A percentile compares a stretch with the other conserved stretches of the same genome.
Conservation (phyloP, 2,113 vertebrate species). For the Takifugu bimaculatus region DNA sequence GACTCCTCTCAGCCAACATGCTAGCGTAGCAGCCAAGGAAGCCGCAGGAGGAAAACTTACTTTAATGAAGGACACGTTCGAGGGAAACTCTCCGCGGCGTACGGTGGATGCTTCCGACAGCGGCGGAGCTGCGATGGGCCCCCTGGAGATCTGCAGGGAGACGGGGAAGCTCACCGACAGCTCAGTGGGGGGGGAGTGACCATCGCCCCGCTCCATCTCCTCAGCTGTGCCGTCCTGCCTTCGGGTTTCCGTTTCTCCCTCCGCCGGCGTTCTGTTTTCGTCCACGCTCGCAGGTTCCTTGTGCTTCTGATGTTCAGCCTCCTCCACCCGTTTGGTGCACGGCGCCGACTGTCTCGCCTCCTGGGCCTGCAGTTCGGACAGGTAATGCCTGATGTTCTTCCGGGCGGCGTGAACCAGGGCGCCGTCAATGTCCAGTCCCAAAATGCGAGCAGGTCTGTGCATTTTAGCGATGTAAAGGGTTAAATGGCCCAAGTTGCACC, state of each 20-base stretch:
- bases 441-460: constrained; percentile 77
- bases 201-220: constrained; percentile 32
- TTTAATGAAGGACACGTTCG: constrained; percentile 87
- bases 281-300: constrained; percentile 14
- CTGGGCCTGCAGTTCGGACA: constrained; percentile 78
- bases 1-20: not conserved
- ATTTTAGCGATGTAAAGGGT: constrained; percentile 86
- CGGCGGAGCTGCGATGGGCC: constrained; percentile 86
- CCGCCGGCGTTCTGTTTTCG: constrained; percentile 43
- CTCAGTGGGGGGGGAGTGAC: constrained; percentile 24
- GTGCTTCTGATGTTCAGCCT: constrained; percentile 33
- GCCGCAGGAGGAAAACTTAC: constrained; percentile 65
- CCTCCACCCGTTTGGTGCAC: constrained; percentile 34
- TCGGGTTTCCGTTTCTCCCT: constrained; percentile 28
- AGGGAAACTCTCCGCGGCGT: constrained; percentile 78
- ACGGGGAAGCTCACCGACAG: constrained; percentile 74
- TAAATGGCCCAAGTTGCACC: constrained; percentile 89
- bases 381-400: constrained; percentile 89
- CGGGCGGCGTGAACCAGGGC: constrained; percentile 81
- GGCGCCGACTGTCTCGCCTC: constrained; percentile 55
- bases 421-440: constrained; percentile 87
- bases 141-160: constrained; percentile 81
- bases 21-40: not conserved
- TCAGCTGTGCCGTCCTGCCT: constrained; percentile 23
- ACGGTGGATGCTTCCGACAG: constrained; percentile 59